These are phyloP conservation scores for Horisme vitalbata DNA, from an alignment of 2,888 invertebrate genomes.

Conservation along the genomic window DNA sequence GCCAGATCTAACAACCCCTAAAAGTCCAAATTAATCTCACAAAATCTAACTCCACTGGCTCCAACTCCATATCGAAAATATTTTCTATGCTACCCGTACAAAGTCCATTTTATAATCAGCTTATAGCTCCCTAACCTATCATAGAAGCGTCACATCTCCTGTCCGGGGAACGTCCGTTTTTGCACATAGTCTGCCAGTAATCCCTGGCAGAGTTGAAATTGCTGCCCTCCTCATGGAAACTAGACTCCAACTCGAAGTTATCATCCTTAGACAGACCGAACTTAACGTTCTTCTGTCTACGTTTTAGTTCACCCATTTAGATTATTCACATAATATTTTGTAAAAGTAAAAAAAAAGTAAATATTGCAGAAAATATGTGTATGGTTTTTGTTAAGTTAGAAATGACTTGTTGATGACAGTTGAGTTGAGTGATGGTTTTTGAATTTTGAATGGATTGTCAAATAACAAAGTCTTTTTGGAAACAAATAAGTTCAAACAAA, in stretches of 20 bases:
- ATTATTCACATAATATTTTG: conserved; percentile 36
- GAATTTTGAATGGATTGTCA: conserved; percentile 22
- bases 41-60: too few relatives aligned
- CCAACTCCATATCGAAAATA: too few relatives aligned
- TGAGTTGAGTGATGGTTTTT: too few relatives aligned
- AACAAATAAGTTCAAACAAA: conserved; percentile 2
- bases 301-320: conserved; percentile 49
- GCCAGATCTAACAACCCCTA: too few relatives aligned
- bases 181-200: conserved; percentile 65
- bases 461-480: conserved; percentile 6
- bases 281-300: conserved; percentile 62
- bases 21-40: too few relatives aligned
- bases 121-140: conserved; percentile 31
- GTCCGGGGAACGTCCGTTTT: conserved; percentile 33
- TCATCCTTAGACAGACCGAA: conserved; percentile 70
- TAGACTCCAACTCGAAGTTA: conserved; percentile 49
- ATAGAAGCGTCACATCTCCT: conserved; percentile 40
- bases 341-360: conserved; percentile 45
- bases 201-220: conserved; percentile 60
- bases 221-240: conserved; percentile 52
- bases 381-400: conserved; percentile 3
- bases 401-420: conserved; percentile 9
- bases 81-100: too few relatives aligned
- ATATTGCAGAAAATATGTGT: conserved; percentile 39
- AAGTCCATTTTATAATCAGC: not conserved